Conservation (phyloP, 2,797 vertebrate species). For the Tinamus major region DNA sequence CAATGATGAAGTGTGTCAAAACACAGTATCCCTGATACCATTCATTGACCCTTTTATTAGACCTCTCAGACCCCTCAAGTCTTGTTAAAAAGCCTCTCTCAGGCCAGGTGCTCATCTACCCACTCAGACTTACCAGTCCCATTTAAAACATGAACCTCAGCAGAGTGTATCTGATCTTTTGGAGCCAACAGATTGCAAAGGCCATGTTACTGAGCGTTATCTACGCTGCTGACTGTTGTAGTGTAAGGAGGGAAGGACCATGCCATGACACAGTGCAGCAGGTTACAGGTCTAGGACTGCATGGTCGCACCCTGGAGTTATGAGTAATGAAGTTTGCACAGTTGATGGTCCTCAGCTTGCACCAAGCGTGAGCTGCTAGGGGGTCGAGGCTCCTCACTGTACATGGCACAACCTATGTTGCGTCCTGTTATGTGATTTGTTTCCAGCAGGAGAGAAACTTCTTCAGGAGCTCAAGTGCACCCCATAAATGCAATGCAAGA, state of each 20-base stretch:
- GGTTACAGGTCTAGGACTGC: background rate
- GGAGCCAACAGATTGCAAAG: background rate
- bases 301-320: background rate
- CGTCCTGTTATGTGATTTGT: background rate
- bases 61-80: fast-evolving
- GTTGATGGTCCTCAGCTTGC: background rate
- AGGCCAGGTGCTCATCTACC: background rate
- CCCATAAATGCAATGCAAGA: background rate
- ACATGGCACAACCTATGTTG: background rate
- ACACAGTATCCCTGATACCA: background rate
- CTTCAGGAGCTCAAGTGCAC: background rate
- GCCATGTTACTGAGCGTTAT: fast-evolving
- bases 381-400: background rate
- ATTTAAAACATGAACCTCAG: background rate
- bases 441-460: background rate
- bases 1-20: background rate
- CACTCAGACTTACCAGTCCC: background rate
- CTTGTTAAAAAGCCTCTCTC: background rate
- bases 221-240: background rate
- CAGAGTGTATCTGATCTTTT: background rate
- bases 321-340: background rate
- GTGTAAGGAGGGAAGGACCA: background rate
- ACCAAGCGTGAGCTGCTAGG: background rate
- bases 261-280: background rate
- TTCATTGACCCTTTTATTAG: background rate